phyloP scores from a whole-genome alignment of 1,140 invertebrate species.

The Zaprionus tsacasi region DNA sequence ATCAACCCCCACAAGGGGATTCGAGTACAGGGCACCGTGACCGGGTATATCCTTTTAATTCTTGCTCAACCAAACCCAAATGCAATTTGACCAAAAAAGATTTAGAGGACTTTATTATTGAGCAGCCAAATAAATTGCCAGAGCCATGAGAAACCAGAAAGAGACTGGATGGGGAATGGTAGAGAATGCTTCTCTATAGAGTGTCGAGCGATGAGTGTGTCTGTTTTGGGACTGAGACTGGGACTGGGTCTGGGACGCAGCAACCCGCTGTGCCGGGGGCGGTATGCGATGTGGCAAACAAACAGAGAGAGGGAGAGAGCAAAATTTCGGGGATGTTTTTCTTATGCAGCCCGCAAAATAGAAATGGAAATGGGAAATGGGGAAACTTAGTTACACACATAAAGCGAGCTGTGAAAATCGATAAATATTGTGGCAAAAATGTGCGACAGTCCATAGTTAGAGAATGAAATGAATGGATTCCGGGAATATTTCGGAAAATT shows the following conservation, averaged over 20 bases:
- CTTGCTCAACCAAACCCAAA: constrained; percentile 52
- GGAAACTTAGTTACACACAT: constrained; percentile 30
- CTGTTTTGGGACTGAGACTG: no score
- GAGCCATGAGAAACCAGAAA: constrained; percentile 12
- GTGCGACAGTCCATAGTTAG: constrained; percentile 8
- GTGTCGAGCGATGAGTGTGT: constrained; percentile 5
- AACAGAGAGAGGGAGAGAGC: not conserved
- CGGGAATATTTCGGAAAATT: constrained; percentile 19
- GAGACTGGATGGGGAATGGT: not conserved
- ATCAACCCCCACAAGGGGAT: constrained; percentile 41
- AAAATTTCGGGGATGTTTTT: constrained; percentile 42
- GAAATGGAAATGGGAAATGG: constrained; percentile 19
- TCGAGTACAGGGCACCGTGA: not conserved
- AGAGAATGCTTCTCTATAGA: not conserved
- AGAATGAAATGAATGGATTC: constrained; percentile 16
- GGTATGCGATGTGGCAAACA: constrained; percentile 29
- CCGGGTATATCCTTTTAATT: constrained; percentile 60
- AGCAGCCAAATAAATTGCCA: constrained; percentile 59
- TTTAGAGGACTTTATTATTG: constrained; percentile 67
- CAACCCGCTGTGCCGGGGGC: constrained; percentile 47
- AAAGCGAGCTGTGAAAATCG: constrained; percentile 45
- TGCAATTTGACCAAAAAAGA: constrained; percentile 68
- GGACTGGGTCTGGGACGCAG: constrained; percentile 13
- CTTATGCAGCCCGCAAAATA: constrained; percentile 17
- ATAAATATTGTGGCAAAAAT: constrained; percentile 56